These are phyloP conservation scores for Propsilocerus akamusi DNA, from an alignment of 1,140 invertebrate species.

Conservation along the genomic window DNA sequence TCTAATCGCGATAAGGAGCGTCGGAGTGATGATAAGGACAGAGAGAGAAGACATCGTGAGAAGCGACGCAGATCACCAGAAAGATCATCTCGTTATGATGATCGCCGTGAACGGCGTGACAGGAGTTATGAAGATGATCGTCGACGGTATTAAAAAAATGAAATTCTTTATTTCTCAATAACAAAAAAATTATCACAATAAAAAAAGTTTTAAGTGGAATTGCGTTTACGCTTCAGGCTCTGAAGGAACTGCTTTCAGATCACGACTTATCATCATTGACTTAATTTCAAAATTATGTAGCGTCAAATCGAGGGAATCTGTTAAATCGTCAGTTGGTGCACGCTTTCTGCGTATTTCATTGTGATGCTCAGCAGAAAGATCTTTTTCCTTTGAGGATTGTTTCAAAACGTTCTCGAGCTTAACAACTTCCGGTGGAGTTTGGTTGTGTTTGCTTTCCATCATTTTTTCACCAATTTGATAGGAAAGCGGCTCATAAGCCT, in stretches of 20 bases:
- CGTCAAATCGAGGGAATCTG: no score
- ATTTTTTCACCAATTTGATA: slow-evolving; percentile 15
- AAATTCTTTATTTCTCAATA: no score
- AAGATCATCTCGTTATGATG: background rate
- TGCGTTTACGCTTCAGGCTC: background rate
- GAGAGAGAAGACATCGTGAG: background rate
- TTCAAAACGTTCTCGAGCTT: no score
- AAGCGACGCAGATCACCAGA: background rate
- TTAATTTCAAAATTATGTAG: no score
- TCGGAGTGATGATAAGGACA: background rate
- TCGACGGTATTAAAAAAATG: background rate
- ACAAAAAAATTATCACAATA: no score
- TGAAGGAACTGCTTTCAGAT: background rate
- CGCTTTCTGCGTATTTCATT: background rate
- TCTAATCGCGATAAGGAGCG: slow-evolving; percentile 16
- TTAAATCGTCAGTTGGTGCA: background rate
- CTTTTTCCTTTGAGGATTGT: no score
- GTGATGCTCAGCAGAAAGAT: background rate
- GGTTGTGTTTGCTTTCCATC: background rate
- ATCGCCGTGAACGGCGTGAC: background rate
- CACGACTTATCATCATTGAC: background rate
- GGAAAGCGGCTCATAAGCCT: slow-evolving; percentile 18
- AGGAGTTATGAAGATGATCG: background rate
- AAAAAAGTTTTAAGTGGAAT: no score
- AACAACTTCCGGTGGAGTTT: no score